These are phyloP conservation scores for Hecatera dysodea DNA, from an alignment of 2,888 invertebrate genomes.

Conservation along the genomic window DNA sequence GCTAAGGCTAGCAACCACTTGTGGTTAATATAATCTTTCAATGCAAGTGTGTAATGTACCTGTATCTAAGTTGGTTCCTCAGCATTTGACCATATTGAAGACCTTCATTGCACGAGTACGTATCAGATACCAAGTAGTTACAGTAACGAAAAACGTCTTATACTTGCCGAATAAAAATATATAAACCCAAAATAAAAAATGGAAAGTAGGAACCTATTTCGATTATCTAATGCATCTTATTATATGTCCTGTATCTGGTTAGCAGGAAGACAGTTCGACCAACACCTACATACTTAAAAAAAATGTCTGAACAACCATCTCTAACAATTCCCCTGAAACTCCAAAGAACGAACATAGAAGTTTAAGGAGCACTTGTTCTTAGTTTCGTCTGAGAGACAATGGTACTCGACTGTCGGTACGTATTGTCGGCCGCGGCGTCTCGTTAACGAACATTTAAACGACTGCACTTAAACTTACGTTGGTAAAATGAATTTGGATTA, in stretches of 20 bases:
- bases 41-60: neutral
- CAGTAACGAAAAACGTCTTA: too few relatives aligned
- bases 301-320: neutral
- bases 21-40: neutral
- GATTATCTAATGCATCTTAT: neutral
- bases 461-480: constrained; percentile 72
- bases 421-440: constrained; percentile 59
- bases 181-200: neutral
- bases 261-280: neutral
- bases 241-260: too few relatives aligned
- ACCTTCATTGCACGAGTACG: neutral
- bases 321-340: neutral
- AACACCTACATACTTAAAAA: too few relatives aligned
- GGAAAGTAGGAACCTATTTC: neutral
- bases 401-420: constrained; percentile 24
- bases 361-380: constrained; percentile 12
- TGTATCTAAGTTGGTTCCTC: neutral
- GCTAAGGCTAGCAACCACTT: neutral
- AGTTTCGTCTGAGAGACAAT: constrained; percentile 38
- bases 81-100: neutral
- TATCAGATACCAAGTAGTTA: neutral
- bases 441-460: constrained; percentile 72
- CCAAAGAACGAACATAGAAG: constrained; percentile 15
- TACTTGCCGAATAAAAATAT: neutral
- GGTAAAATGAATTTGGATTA: constrained; percentile 69